Evolutionary conservation across 2,888 invertebrate species (phyloP).

Genomic region (Bursaphelenchus okinawaensis): DNA sequence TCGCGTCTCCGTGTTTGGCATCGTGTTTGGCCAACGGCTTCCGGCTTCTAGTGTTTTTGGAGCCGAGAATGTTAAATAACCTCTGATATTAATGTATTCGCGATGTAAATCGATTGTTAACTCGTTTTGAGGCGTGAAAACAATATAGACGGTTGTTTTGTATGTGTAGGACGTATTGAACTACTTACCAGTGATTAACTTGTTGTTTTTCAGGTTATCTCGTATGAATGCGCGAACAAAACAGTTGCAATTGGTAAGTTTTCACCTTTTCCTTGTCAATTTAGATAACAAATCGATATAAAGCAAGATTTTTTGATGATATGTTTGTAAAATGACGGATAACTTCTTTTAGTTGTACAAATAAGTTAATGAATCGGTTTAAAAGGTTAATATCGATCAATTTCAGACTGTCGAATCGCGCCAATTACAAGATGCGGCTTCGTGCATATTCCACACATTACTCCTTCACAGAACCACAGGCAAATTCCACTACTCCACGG

Average conservation of each 20-base stretch:
- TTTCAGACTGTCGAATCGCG: constrained; percentile 60
- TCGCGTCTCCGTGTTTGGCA: background rate
- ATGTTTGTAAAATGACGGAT: too few relatives aligned
- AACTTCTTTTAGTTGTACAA: too few relatives aligned
- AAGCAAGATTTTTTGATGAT: too few relatives aligned
- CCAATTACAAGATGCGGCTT: constrained; percentile 58
- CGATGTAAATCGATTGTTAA: too few relatives aligned
- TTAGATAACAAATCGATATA: background rate
- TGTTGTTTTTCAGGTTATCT: background rate
- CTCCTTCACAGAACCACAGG: constrained; percentile 61
- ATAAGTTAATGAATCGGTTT: too few relatives aligned
- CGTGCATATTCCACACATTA: constrained; percentile 61
- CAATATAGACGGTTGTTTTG: too few relatives aligned
- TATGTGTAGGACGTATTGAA: too few relatives aligned
- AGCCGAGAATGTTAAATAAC: background rate
- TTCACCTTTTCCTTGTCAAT: background rate
- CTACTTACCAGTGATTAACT: too few relatives aligned
- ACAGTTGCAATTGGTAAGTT: constrained; percentile 51
- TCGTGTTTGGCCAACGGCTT: background rate
- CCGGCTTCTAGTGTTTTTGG: background rate
- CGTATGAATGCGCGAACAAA: constrained; percentile 55
- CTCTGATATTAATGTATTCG: too few relatives aligned
- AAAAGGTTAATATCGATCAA: background rate
- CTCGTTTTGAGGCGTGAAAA: too few relatives aligned
- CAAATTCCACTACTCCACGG: constrained; percentile 80